Percentiles rank a stretch among this genome's conserved stretches.
These are phyloP conservation scores for Axea sp. DNA, from an alignment of 2,888 invertebrate genomes.

Conservation along the genomic window DNA sequence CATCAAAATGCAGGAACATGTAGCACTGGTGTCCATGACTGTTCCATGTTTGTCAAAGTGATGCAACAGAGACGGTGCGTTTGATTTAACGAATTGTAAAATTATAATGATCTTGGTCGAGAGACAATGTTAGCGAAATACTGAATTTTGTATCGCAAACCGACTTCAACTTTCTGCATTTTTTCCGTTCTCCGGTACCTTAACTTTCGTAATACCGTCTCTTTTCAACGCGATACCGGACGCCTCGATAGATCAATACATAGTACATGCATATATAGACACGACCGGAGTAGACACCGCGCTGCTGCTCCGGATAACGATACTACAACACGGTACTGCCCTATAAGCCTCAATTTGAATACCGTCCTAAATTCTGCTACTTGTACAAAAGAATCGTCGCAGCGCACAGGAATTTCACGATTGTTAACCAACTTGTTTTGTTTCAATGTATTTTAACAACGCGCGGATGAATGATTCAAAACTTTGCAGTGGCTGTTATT, in stretches of 20 bases:
- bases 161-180: slow-evolving; percentile 4
- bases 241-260: slow-evolving; percentile 76
- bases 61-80: no score
- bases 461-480: neutral
- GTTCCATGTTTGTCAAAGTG: no score
- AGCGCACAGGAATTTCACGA: slow-evolving; percentile 16
- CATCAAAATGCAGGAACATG: no score
- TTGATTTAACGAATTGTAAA: no score
- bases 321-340: slow-evolving; percentile 65
- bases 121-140: slow-evolving; percentile 3
- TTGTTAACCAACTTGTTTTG: slow-evolving; percentile 24
- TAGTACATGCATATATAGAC: slow-evolving; percentile 63
- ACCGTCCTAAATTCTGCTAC: slow-evolving; percentile 67
- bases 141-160: slow-evolving; percentile 10
- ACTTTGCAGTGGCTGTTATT: neutral
- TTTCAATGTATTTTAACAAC: slow-evolving; percentile 9
- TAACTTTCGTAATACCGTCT: slow-evolving; percentile 53
- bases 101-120: no score
- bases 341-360: slow-evolving; percentile 73
- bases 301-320: slow-evolving; percentile 74
- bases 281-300: slow-evolving; percentile 68
- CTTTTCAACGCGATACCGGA: slow-evolving; percentile 66
- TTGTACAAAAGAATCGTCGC: slow-evolving; percentile 48
- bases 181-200: slow-evolving; percentile 22
- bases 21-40: no score